phyloP scores from a whole-genome alignment of 2,888 invertebrate genomes.

The Caenorhabditis sulstoni region DNA sequence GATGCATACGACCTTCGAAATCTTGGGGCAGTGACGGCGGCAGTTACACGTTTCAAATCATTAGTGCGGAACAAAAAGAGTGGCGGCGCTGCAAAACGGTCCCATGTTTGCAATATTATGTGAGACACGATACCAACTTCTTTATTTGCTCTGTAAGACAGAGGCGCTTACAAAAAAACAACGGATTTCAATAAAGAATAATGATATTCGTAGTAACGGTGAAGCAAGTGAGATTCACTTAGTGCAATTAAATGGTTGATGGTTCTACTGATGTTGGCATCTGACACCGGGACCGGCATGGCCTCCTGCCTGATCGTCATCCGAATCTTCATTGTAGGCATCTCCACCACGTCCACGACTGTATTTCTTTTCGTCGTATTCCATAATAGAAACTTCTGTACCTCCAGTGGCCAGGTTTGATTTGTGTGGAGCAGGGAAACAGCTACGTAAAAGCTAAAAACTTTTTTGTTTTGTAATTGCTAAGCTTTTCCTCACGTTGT shows the following conservation, averaged over 20 bases:
- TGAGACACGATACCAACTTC: conserved; percentile 1
- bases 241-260: not conserved
- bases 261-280: conserved; percentile 58
- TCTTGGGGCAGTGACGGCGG: conserved; percentile 74
- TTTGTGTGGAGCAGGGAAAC: conserved; percentile 87
- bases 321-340: conserved; percentile 85
- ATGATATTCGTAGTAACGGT: no score
- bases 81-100: conserved; percentile 62
- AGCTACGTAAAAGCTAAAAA: conserved; percentile 85
- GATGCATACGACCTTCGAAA: conserved; percentile 74
- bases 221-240: conserved; percentile 8
- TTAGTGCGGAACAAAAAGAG: conserved; percentile 53
- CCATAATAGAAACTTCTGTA: conserved; percentile 87
- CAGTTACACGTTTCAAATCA: conserved; percentile 73
- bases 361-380: conserved; percentile 77
- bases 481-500: conserved; percentile 61
- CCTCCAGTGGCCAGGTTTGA: conserved; percentile 85
- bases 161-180: no score
- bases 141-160: no score
- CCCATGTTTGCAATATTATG: conserved; percentile 66
- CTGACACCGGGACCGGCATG: conserved; percentile 60
- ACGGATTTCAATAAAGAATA: no score
- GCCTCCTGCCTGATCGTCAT: conserved; percentile 84
- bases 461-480: not conserved
- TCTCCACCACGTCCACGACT: conserved; percentile 82